Conservation (phyloP, 2,888 invertebrate species). For the Biston stratarius region DNA sequence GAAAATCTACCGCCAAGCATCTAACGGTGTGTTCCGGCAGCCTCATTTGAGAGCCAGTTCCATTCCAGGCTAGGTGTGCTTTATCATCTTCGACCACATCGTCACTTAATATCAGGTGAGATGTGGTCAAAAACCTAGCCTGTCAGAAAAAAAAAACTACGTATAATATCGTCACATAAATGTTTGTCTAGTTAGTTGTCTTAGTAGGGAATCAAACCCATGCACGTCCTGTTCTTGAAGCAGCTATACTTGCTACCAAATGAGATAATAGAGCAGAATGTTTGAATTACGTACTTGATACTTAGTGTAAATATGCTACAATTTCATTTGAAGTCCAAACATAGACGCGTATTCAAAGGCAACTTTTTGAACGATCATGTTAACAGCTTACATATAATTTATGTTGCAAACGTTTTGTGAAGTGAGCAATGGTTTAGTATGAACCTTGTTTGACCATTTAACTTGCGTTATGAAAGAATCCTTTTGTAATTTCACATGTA, state of each 20-base stretch:
- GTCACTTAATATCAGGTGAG: too few species aligned
- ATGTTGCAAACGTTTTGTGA: constrained; percentile 27
- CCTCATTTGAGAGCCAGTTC: too few species aligned
- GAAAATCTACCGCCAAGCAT: too few species aligned
- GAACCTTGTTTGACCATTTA: constrained; percentile 48
- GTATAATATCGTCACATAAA: background rate
- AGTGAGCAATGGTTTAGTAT: constrained; percentile 38
- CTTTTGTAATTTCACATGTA: constrained; percentile 41
- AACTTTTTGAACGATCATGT: constrained; percentile 25
- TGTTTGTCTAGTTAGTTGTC: too few species aligned
- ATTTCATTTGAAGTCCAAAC: background rate
- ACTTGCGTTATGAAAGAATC: constrained; percentile 53
- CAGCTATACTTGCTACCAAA: too few species aligned
- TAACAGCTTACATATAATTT: constrained; percentile 13
- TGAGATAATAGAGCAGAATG: background rate
- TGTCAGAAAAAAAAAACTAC: background rate
- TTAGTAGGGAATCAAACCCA: too few species aligned
- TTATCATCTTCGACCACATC: too few species aligned
- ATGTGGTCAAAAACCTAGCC: too few species aligned
- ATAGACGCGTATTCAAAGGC: background rate
- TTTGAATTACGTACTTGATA: background rate
- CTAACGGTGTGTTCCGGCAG: too few species aligned
- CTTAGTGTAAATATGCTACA: background rate
- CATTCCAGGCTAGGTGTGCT: too few species aligned
- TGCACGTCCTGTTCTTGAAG: too few species aligned